Percentiles rank a stretch among this genome's conserved stretches.
Conservation (phyloP, 64 coral and sea anemone genomes). For the Platygyra sinensis region DNA sequence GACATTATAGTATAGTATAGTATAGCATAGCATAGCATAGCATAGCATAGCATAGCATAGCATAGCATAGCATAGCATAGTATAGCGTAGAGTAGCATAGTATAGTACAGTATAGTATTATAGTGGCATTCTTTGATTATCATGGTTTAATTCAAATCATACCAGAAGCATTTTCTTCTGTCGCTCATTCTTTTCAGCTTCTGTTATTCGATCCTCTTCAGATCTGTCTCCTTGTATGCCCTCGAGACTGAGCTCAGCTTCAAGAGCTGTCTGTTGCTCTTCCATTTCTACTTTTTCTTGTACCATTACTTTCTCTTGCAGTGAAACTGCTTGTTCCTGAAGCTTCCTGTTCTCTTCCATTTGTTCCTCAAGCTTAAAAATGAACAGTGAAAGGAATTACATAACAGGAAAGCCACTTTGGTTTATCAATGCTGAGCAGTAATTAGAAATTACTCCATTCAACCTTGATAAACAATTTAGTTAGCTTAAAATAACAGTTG, state of each 20-base stretch:
- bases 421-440: too few relatives aligned
- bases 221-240: conserved; percentile 39
- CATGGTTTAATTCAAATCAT: too few relatives aligned
- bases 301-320: conserved; percentile 23
- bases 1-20: too few relatives aligned
- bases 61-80: too few relatives aligned
- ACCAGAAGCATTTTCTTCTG: conserved; percentile 42
- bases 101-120: too few relatives aligned
- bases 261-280: conserved; percentile 35
- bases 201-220: conserved; percentile 56
- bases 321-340: background rate
- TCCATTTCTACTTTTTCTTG: conserved; percentile 47
- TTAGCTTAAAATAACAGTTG: too few relatives aligned
- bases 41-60: too few relatives aligned
- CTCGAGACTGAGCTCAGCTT: conserved; percentile 36
- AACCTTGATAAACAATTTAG: too few relatives aligned
- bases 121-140: background rate
- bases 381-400: too few relatives aligned
- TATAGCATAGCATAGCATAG: too few relatives aligned
- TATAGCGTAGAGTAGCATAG: too few relatives aligned
- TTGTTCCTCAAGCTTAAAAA: conserved; percentile 18
- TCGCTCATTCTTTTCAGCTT: conserved; percentile 54
- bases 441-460: too few relatives aligned
- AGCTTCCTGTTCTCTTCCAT: conserved; percentile 37
- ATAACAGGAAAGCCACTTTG: background rate